A percentile compares a stretch with the other conserved stretches of the same genome.
Evolutionary conservation across 2,797 vertebrate species (phyloP).

Genomic region (Gouania willdenowi): DNA sequence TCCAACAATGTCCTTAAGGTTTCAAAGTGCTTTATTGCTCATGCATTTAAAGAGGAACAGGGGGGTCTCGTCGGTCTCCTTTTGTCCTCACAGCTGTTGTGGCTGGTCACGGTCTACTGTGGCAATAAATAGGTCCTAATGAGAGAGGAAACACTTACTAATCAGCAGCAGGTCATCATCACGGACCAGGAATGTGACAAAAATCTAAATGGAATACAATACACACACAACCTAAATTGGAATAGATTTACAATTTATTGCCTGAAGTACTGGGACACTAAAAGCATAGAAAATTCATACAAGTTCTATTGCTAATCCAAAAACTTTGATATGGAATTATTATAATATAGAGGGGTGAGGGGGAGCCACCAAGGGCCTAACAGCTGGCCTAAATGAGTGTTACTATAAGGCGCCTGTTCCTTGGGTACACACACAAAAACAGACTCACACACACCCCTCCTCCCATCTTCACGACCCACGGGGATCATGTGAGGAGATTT

Average conservation of each 20-base stretch:
- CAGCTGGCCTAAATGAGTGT: slow-evolving; percentile 62
- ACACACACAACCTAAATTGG: background rate
- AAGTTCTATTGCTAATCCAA: too few species aligned
- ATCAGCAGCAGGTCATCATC: too few species aligned
- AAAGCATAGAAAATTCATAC: too few species aligned
- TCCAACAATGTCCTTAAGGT: too few species aligned
- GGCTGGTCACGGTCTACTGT: slow-evolving; percentile 17
- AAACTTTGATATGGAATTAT: too few species aligned
- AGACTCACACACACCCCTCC: slow-evolving; percentile 2
- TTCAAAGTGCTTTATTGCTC: too few species aligned
- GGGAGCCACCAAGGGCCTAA: slow-evolving; percentile 46
- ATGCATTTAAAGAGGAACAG: background rate
- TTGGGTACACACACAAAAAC: background rate
- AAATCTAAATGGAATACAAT: too few species aligned
- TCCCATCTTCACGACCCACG: slow-evolving; percentile 50
- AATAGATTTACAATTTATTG: too few species aligned
- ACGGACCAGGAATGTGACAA: too few species aligned
- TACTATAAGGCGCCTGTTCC: slow-evolving; percentile 41
- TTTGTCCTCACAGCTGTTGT: slow-evolving; percentile 51
- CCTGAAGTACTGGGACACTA: too few species aligned
- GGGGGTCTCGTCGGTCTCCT: too few species aligned
- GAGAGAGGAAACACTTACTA: slow-evolving; percentile 37
- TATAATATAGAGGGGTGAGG: too few species aligned
- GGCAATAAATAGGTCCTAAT: slow-evolving; percentile 38
- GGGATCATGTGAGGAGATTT: slow-evolving; percentile 66